Conservation (phyloP, 2,113 vertebrate species). For the Thalassarche chlororhynchos region DNA sequence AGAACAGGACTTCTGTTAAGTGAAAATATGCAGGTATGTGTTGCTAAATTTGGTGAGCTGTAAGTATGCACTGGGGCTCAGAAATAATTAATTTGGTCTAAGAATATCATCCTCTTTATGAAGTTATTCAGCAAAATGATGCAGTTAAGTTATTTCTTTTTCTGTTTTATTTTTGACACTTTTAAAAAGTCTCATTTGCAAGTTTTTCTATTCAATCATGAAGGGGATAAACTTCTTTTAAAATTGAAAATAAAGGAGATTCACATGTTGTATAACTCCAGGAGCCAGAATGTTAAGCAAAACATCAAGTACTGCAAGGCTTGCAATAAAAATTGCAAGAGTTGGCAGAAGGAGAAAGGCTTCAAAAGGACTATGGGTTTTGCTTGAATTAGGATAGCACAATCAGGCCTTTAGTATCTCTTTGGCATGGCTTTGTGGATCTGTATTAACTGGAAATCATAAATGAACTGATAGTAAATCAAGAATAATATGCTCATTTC, state of each 20-base stretch:
- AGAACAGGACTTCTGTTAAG: neutral
- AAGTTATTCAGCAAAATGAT: neutral
- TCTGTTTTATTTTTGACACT: neutral
- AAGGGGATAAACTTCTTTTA: neutral
- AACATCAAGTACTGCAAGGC: constrained; percentile 18
- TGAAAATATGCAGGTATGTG: neutral
- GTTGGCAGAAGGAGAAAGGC: constrained; percentile 23
- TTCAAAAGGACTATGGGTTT: constrained; percentile 30
- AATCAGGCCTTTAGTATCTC: constrained; percentile 35
- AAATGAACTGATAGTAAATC: constrained; percentile 44
- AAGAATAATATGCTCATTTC: constrained; percentile 17
- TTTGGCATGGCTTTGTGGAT: neutral
- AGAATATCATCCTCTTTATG: neutral
- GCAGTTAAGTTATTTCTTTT: neutral
- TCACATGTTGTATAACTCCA: neutral
- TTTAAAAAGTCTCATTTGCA: neutral
- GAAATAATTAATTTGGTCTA: neutral
- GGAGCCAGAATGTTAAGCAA: neutral
- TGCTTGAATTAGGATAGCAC: constrained; percentile 22
- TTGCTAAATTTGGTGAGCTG: neutral
- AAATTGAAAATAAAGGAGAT: constrained; percentile 19
- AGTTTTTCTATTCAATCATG: neutral
- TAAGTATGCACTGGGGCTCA: neutral
- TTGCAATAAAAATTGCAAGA: constrained; percentile 48
- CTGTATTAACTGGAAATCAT: constrained; percentile 20